Base-by-base conservation (phyloP, 2,797 vertebrate species). In the Bryconaethiops microstoma region DNA sequence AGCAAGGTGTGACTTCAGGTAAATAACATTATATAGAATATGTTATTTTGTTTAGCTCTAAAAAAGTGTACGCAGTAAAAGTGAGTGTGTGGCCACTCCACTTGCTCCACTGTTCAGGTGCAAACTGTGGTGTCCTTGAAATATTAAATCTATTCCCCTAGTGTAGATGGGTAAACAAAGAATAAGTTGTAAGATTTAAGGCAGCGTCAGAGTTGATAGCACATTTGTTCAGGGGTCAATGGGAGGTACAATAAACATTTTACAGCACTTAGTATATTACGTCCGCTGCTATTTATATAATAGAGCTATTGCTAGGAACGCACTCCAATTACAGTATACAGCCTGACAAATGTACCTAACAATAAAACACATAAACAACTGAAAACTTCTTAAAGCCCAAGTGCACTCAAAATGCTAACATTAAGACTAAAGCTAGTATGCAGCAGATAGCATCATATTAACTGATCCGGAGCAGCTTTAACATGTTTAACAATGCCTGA, bases 271-370 rank as follows among this genome's bases (percentile, higher is more conserved):
- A 29, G 14, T 80, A 16, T 62, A 68, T 81, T 75, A 23, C 25
- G 62, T 25, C 35, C 35, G 48, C 39, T 25, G 25, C 64, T 69
- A 25, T 5, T 76, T 57, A 77, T 82, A 67, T 77, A 77, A 73
- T 19, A 72, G 68, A 39, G 14, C 39, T 45, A 35, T 68, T 73
- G 59, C 40, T n/a, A 62, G 59, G 25, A 72, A 74, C 16, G 54
- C 21, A 14, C 55, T 74, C 40, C 80, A 54, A 21, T 52, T n/a
- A n/a, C n/a, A n/a, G n/a, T 82, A 39, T 42, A 59, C 60, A 57
- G 40, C 68, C 68, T 12, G 35, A 6, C 45, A 45, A 81, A 81
- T 45, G 57, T 57, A 55, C 45, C 68, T 68, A 82, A 77, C 75
- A 65, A 59, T 48, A 72, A 77, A 13, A 23, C 59, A 39, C 40